Evolutionary conservation across 2,888 invertebrate species (phyloP).

Genomic region (Resseliella maxima): DNA sequence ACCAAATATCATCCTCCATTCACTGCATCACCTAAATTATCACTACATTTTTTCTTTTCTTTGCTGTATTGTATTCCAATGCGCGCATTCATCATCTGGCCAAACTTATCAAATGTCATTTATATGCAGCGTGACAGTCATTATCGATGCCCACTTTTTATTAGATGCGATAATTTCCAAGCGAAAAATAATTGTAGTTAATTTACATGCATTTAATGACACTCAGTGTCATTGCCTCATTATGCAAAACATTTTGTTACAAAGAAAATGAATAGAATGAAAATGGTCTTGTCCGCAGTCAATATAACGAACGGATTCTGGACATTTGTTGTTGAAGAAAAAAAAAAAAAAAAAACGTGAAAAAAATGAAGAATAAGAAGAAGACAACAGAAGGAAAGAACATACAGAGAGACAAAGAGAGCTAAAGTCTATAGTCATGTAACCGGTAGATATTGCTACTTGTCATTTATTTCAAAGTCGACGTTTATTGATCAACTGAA

Average conservation of each 20-base stretch:
- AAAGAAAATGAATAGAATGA: constrained; percentile 32
- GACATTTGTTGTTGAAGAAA: neutral
- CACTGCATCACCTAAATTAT: too few relatives aligned
- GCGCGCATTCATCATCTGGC: too few relatives aligned
- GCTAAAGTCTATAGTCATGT: constrained; percentile 14
- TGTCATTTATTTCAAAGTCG: constrained; percentile 51
- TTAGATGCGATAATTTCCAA: neutral
- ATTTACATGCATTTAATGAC: constrained; percentile 36
- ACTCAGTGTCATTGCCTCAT: constrained; percentile 37
- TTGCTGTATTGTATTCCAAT: too few relatives aligned
- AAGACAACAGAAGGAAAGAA: neutral
- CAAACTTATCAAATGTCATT: neutral
- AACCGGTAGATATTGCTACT: constrained; percentile 53
- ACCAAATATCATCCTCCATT: too few relatives aligned
- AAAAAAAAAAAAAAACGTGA: neutral
- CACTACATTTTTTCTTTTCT: too few relatives aligned
- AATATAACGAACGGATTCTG: neutral
- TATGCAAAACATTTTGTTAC: neutral
- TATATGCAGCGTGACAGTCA: constrained; percentile 20
- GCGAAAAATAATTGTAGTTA: constrained; percentile 40
- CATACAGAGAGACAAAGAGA: neutral
- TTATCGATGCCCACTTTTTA: neutral
- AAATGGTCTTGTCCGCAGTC: constrained; percentile 43
- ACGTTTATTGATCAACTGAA: constrained; percentile 51
- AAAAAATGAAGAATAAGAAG: neutral